Conservation (phyloP, 30 jellyfish, hydroid and myxozoan species). For the Cassiopea andromeda region DNA sequence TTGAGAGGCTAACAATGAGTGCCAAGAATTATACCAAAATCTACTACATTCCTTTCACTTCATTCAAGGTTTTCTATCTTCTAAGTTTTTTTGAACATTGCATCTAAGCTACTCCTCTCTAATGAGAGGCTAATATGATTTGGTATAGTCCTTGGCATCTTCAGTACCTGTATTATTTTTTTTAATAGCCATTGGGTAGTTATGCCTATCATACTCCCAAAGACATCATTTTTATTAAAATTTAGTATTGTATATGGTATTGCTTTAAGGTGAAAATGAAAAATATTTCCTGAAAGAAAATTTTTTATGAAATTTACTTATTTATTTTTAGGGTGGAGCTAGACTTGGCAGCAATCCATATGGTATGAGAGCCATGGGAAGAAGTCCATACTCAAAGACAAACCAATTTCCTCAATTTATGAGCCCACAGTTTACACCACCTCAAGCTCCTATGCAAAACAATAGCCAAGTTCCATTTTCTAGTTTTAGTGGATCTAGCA, state of each 20-base stretch:
- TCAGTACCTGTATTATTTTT: too few species aligned
- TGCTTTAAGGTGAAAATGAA: neutral
- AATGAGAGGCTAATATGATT: too few species aligned
- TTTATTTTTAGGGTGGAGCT: constrained; percentile 14
- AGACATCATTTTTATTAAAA: too few species aligned
- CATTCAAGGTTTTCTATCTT: neutral
- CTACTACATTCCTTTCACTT: neutral
- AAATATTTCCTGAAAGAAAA: neutral
- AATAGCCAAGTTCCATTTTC: neutral
- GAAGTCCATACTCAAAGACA: constrained; percentile 34
- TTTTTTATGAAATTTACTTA: neutral
- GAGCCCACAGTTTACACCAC: neutral
- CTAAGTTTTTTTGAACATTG: too few species aligned
- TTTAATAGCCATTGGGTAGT: too few species aligned
- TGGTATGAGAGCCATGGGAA: constrained; percentile 43
- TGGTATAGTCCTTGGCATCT: too few species aligned
- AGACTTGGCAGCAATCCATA: constrained; percentile 20
- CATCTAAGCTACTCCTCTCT: too few species aligned
- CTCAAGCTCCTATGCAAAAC: neutral
- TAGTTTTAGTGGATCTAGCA: constrained; percentile 5
- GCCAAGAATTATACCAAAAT: too few species aligned
- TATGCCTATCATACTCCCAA: too few species aligned
- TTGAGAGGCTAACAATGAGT: too few species aligned
- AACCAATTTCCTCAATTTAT: neutral
- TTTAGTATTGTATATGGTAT: neutral